These are phyloP conservation scores for Pogonus chalceus DNA, from an alignment of 1,140 invertebrate genomes.

Conservation along the genomic window DNA sequence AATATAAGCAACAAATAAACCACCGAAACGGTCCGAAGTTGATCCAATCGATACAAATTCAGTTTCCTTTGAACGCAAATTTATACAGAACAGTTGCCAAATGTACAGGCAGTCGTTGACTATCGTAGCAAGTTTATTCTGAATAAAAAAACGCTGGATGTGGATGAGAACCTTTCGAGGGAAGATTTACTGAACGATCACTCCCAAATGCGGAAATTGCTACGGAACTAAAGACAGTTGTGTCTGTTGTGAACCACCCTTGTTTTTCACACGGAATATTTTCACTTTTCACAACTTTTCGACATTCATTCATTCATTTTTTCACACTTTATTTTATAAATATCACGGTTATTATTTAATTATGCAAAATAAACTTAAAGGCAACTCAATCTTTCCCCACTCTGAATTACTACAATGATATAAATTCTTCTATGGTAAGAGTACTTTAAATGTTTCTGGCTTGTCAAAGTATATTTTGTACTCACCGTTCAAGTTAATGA, in stretches of 20 bases:
- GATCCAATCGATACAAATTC: background rate
- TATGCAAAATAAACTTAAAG: too few species aligned
- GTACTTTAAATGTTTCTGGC: too few species aligned
- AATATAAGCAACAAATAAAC: conserved; percentile 1
- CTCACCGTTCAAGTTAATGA: too few species aligned
- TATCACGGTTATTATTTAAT: too few species aligned
- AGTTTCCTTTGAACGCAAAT: conserved; percentile 3
- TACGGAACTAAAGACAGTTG: background rate
- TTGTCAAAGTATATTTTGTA: too few species aligned
- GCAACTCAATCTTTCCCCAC: too few species aligned
- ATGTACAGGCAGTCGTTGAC: background rate
- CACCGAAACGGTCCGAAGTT: background rate
- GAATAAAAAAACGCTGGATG: background rate
- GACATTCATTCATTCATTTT: too few species aligned
- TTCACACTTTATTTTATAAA: too few species aligned
- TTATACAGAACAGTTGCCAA: background rate
- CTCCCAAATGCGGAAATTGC: background rate
- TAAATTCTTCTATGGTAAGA: too few species aligned
- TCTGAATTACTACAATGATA: too few species aligned
- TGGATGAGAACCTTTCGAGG: background rate
- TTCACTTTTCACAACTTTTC: too few species aligned
- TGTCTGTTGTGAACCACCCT: too few species aligned
- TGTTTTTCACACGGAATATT: background rate
- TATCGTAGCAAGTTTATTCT: background rate
- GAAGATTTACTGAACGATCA: conserved; percentile 1